Percentiles rank a stretch among this genome's conserved stretches.
Evolutionary conservation across 2,888 invertebrate species (phyloP).

Genomic region (Xanthorhoe spadicearia): DNA sequence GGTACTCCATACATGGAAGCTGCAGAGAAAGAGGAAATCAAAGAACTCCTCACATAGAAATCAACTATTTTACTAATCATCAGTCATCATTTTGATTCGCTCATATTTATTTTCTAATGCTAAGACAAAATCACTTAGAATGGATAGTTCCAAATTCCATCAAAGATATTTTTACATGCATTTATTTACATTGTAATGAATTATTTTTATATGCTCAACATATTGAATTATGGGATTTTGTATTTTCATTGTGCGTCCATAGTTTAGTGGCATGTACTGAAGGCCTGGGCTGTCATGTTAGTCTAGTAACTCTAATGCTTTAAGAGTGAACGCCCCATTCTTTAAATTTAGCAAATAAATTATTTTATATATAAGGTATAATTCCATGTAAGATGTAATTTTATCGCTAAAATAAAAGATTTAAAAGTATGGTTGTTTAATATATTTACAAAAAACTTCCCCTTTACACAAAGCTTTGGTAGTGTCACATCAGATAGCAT

Average conservation of each 20-base stretch:
- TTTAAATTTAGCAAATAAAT: conserved; percentile 75
- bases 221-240: conserved; percentile 60
- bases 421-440: conserved; percentile 48
- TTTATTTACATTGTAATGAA: conserved; percentile 79
- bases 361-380: conserved; percentile 76
- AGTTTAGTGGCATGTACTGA: conserved; percentile 60
- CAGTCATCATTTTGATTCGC: conserved; percentile 52
- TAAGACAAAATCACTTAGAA: conserved; percentile 63
- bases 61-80: conserved; percentile 39
- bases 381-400: conserved; percentile 74
- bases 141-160: conserved; percentile 62
- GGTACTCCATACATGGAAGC: conserved; percentile 94
- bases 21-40: conserved; percentile 96
- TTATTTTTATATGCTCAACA: conserved; percentile 81
- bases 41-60: conserved; percentile 86
- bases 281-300: conserved; percentile 54
- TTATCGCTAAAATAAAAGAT: conserved; percentile 72
- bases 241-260: conserved; percentile 76
- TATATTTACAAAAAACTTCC: conserved; percentile 13
- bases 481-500: background rate
- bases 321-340: conserved; percentile 63
- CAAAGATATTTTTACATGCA: conserved; percentile 80
- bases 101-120: conserved; percentile 68
- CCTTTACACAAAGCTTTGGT: conserved; percentile 21
- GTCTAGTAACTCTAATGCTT: conserved; percentile 36